Evolutionary conservation across 2,888 invertebrate species (phyloP), one percentile per base, ranked within the genome.

Genomic region (Laothoe populi): DNA sequence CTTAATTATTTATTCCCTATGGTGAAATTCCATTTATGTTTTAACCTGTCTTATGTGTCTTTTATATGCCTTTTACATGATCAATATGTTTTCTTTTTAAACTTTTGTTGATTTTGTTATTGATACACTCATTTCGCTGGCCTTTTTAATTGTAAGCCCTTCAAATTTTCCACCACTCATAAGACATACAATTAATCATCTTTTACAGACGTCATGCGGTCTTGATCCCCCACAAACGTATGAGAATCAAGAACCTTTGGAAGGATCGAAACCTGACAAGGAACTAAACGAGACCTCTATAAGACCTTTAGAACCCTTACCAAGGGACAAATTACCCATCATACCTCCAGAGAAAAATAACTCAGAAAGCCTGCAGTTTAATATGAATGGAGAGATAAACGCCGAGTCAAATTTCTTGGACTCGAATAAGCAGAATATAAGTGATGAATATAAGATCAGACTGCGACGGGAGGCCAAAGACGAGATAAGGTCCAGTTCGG

Each of bases 181-280:
- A 26, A 35, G 8, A 11, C 10, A 38, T 38, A 38, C 24, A 13
- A 2, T 5, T 19, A 35, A 35, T 13, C 11, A 1, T 11, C 7
- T 38, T 13, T 74, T 72, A 3, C 80, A 87, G 91, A 85, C 87
- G 2, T 88, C 87, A 0, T 92, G 88, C 72, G 90, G 85, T n/a
- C 75, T 90, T 0, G 90, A 92, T 35, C 76, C 88, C 0, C 85
- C 90, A 0, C 92, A 91, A 66, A 82, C 86, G 0, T 91, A 85
- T 68, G 92, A 93, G 42, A 90, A 82, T 61, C 90, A 87, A 65
- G 91, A 90, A 59, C 84, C 89, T 0, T 53, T 90, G 48, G 91
- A 92, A 57, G 70, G 84, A 0, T 59, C 76, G 0, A 89, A 84
- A 70, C 75, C 86, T 0, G 90, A 90, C 4, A 90, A 90, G 60